phyloP scores from a whole-genome alignment of 1,140 invertebrate genomes.

The Homarus americanus region DNA sequence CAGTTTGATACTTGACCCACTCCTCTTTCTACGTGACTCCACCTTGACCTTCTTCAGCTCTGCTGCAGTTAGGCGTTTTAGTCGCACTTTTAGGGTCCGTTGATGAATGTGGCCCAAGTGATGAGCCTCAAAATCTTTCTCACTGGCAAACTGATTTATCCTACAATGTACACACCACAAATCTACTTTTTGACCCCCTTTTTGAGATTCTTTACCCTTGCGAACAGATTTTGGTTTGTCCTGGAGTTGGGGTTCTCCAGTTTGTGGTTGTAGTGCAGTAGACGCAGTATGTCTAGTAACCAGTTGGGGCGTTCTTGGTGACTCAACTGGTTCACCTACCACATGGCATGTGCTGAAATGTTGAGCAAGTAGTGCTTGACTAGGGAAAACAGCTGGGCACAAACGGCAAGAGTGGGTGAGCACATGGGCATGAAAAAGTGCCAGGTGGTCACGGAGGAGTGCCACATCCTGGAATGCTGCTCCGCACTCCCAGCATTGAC shows the following conservation, averaged over 20 bases:
- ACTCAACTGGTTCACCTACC: constrained; percentile 29
- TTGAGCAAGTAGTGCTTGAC: constrained; percentile 31
- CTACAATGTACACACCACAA: constrained; percentile 41
- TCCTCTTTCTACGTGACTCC: constrained; percentile 29
- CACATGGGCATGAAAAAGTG: constrained; percentile 51
- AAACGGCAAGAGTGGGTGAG: constrained; percentile 32
- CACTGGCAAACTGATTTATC: constrained; percentile 35
- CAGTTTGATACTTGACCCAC: constrained; percentile 47
- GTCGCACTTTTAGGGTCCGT: constrained; percentile 28
- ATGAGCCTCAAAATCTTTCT: constrained; percentile 52
- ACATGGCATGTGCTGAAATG: constrained; percentile 49
- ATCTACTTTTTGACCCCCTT: neutral
- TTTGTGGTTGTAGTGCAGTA: neutral
- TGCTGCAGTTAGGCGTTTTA: constrained; percentile 27
- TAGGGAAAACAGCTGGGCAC: constrained; percentile 48
- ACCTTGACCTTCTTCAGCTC: constrained; percentile 39
- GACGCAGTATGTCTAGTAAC: neutral
- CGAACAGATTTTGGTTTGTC: neutral
- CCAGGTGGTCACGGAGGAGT: constrained; percentile 62
- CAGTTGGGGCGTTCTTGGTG: neutral
- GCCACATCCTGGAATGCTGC: constrained; percentile 58
- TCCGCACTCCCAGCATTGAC: constrained; percentile 59
- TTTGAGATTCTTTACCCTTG: neutral
- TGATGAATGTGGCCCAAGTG: constrained; percentile 44
- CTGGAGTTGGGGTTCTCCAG: neutral